Conservation (phyloP, 1,140 invertebrate species). For the Drosophila elegans region DNA sequence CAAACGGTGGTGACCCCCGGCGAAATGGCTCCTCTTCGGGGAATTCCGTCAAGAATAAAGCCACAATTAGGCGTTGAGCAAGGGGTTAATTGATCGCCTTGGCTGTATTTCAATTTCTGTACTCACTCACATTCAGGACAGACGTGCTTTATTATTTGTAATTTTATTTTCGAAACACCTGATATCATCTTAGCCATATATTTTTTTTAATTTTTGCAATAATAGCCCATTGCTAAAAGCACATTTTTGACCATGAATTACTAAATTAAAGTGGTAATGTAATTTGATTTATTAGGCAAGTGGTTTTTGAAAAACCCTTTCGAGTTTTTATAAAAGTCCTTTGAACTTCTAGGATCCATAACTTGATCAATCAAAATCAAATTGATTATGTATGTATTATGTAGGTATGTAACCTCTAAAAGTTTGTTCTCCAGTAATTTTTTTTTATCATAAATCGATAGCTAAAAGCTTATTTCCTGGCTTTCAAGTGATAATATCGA, state of each 20-base stretch:
- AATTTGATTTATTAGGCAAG: not conserved
- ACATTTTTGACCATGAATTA: not conserved
- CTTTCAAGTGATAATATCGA: not conserved
- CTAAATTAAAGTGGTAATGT: not conserved
- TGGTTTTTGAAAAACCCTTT: too few species aligned
- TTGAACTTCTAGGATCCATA: not conserved
- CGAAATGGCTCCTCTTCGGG: not conserved
- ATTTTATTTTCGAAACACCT: not conserved
- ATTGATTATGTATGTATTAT: too few species aligned
- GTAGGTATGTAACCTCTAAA: not conserved
- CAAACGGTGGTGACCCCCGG: not conserved
- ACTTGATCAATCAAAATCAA: not conserved
- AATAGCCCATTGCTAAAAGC: not conserved
- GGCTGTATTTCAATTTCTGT: not conserved
- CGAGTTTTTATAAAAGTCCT: too few species aligned
- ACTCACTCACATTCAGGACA: not conserved
- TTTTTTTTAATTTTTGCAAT: not conserved
- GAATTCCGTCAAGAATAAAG: not conserved
- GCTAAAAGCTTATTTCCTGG: not conserved
- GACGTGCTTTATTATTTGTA: conserved; percentile 7
- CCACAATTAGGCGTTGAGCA: not conserved
- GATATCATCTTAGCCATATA: not conserved
- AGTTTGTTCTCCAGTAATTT: not conserved
- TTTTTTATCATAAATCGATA: not conserved
- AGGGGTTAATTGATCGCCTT: conserved; percentile 1